Conservation (phyloP, 2,797 vertebrate species). For the Calcarius lapponicus region DNA sequence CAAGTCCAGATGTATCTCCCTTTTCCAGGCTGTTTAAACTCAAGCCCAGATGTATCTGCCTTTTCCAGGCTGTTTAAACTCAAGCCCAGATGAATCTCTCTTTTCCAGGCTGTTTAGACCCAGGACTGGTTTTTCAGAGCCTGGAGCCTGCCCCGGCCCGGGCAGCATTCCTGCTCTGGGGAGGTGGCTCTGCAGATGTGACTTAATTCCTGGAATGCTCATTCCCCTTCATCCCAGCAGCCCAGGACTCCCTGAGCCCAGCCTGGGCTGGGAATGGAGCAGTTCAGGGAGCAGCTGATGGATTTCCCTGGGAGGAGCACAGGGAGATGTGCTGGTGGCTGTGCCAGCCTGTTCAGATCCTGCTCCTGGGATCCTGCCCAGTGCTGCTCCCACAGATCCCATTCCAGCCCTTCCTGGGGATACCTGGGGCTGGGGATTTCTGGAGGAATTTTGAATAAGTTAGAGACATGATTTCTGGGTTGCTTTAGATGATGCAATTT, state of each 20-base stretch:
- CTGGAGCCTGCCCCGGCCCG: background rate
- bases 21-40: background rate
- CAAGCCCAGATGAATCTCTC: background rate
- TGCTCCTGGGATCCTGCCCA: background rate
- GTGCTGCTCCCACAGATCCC: background rate
- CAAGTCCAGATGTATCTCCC: background rate
- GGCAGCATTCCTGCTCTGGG: background rate
- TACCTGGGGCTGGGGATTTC: background rate
- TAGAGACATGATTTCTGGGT: background rate
- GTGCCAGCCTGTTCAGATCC: background rate
- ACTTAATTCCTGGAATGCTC: background rate
- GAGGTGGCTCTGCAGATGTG: background rate
- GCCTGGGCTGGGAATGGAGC: background rate
- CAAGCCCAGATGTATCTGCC: background rate
- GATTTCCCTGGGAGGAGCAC: fast-evolving
- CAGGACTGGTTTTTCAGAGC: background rate
- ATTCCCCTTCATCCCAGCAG: background rate
- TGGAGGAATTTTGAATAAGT: background rate
- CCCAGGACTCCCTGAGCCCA: background rate
- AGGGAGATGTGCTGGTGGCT: background rate
- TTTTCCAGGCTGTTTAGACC: background rate
- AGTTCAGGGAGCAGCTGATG: background rate
- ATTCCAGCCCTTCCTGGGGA: background rate
- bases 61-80: background rate
- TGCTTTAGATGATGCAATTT: background rate